Evolutionary conservation across 1,140 invertebrate species (phyloP).

Genomic region (Galendromus occidentalis): DNA sequence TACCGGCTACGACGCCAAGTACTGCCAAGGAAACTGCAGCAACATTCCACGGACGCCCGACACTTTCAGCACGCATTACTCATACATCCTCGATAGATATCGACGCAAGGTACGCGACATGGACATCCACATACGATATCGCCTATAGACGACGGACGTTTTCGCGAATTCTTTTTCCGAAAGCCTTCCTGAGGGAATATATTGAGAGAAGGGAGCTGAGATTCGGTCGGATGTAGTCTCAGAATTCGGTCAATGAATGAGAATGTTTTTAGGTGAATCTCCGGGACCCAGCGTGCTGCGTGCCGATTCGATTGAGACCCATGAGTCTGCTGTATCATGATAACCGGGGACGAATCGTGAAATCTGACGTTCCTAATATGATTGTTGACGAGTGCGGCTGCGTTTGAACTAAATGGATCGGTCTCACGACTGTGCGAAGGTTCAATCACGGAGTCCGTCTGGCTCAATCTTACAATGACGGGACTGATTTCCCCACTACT

Average conservation of each 20-base stretch:
- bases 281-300: constrained; percentile 45
- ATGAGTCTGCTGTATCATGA: constrained; percentile 86
- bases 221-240: too few relatives aligned
- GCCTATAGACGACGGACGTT: too few relatives aligned
- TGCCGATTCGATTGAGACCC: constrained; percentile 72
- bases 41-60: constrained; percentile 51
- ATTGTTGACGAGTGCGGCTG: constrained; percentile 88
- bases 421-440: too few relatives aligned
- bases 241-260: too few relatives aligned
- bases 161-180: too few relatives aligned
- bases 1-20: constrained; percentile 67
- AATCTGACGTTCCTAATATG: constrained; percentile 83
- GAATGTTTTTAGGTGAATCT: too few relatives aligned
- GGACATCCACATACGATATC: too few relatives aligned
- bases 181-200: too few relatives aligned
- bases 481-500: too few relatives aligned
- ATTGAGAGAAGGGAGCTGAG: too few relatives aligned
- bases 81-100: constrained; percentile 16
- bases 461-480: too few relatives aligned
- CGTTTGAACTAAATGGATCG: constrained; percentile 33
- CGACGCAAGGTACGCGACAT: constrained; percentile 13
- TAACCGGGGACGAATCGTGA: constrained; percentile 69
- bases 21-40: constrained; percentile 67
- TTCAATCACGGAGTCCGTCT: too few relatives aligned
- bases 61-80: constrained; percentile 35